Base-by-base conservation (phyloP, 2,888 invertebrate genomes). In the Ectemnius cavifrons region DNA sequence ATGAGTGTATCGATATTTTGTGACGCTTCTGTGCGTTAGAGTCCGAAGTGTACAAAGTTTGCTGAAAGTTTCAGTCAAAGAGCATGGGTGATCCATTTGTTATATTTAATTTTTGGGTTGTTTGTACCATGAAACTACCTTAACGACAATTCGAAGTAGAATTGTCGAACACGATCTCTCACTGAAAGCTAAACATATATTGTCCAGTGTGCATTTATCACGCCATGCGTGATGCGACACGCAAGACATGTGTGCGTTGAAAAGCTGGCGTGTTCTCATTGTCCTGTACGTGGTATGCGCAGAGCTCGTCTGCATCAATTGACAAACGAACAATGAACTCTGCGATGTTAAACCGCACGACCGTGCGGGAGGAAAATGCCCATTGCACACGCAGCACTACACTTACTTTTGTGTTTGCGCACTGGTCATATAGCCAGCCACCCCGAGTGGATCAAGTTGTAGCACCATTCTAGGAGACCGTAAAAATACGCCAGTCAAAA, bases 271-370 rank as follows among this genome's bases (percentile, higher is more conserved):
- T 74, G 75, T 68, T 75, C 73, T 61, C 67, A 62, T 67, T 70
- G 75, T 23, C 63, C 71, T 76, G 79, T 65, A 73, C 81, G 75
- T 59, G 60, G 84, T 52, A 13, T 16, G 23, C 23, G 23, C 23
- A 23, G 23, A 23, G 23, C 23, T 23, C 23, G 23, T 23, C 23
- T 23, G 52, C 84, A 87, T 37, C 37, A 37, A 37, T 85, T 86
- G 84, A 85, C 83, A 79, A 85, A 83, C 80, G 81, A 82, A 87
- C 87, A 87, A 87, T 88, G 80, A 81, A 80, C 58, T 73, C 70
- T 63, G 63, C 67, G 58, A 46, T 49, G 71, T 59, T 66, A 68
- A 78, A 77, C 68, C 71, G 47, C 62, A 58, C 64, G 23, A 45
- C 67, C 23, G 47, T 71, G 71, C 73, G 58, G 37, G 61, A 63